These are phyloP conservation scores for Tetramorium bicarinatum DNA, from an alignment of 2,888 invertebrate genomes.

Conservation along the genomic window DNA sequence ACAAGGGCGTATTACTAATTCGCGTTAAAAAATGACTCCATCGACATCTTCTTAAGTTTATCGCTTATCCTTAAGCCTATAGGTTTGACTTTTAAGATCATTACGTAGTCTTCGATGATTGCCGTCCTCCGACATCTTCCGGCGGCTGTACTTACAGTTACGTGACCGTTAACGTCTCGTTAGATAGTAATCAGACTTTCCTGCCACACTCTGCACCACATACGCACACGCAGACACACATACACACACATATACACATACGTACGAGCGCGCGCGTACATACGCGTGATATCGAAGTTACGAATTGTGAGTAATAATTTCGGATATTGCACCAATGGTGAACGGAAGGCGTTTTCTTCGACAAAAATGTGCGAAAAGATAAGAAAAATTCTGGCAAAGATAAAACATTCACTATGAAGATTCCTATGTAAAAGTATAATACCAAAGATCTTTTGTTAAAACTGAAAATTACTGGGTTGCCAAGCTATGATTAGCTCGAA, in stretches of 20 bases:
- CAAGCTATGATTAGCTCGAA: neutral
- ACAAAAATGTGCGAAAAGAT: neutral
- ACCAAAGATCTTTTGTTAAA: neutral
- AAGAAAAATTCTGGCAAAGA: constrained; percentile 13
- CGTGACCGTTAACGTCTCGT: constrained; percentile 29
- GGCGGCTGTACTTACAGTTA: constrained; percentile 46
- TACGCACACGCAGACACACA: neutral
- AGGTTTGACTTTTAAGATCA: constrained; percentile 48
- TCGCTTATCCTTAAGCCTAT: constrained; percentile 42
- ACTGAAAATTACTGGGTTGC: neutral
- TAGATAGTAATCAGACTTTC: constrained; percentile 50
- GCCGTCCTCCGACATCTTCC: constrained; percentile 37
- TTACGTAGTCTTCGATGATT: constrained; percentile 51
- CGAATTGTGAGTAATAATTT: constrained; percentile 20
- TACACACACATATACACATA: neutral
- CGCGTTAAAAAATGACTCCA: constrained; percentile 57
- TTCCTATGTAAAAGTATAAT: neutral
- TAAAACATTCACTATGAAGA: neutral
- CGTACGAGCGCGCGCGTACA: neutral
- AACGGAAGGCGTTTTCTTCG: constrained; percentile 4
- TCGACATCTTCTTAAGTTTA: constrained; percentile 42
- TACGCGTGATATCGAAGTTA: constrained; percentile 25
- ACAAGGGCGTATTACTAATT: constrained; percentile 51
- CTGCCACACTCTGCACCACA: constrained; percentile 15
- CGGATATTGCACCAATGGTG: constrained; percentile 14